Evolutionary conservation across 1,140 invertebrate species (phyloP).

Genomic region (Temnothorax curvispinosus): DNA sequence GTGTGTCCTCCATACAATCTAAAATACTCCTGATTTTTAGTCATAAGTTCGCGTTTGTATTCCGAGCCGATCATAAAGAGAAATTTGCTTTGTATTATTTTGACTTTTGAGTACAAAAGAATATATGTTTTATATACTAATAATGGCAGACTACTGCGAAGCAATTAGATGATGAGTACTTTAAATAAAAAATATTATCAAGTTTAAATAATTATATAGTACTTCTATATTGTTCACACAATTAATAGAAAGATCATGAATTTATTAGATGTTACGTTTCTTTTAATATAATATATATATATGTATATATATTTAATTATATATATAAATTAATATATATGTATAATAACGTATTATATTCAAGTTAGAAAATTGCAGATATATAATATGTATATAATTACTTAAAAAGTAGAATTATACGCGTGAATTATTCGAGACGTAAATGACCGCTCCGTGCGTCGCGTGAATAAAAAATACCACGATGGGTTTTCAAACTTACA

Average conservation of each 20-base stretch:
- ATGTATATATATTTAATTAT: not conserved
- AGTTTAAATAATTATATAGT: not conserved
- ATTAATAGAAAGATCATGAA: not conserved
- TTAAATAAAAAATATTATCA: not conserved
- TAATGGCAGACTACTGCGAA: not conserved
- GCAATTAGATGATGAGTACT: not conserved
- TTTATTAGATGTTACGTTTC: not conserved
- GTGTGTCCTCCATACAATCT: not conserved
- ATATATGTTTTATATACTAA: not conserved
- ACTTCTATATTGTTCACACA: not conserved
- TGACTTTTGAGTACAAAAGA: not conserved
- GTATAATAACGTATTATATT: not conserved
- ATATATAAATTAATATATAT: not conserved
- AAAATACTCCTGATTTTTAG: not conserved
- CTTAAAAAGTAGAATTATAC: not conserved
- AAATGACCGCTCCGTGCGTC: not conserved
- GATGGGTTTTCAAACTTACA: constrained; percentile 84
- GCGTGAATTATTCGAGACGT: not conserved
- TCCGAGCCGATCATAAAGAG: not conserved
- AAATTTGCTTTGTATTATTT: not conserved
- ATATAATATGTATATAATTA: not conserved
- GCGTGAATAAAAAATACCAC: constrained; percentile 45
- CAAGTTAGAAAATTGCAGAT: not conserved
- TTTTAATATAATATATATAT: not conserved
- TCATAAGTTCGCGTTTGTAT: not conserved